phyloP scores from a whole-genome alignment of 1,140 invertebrate species.

The Helicoverpa armigera region DNA sequence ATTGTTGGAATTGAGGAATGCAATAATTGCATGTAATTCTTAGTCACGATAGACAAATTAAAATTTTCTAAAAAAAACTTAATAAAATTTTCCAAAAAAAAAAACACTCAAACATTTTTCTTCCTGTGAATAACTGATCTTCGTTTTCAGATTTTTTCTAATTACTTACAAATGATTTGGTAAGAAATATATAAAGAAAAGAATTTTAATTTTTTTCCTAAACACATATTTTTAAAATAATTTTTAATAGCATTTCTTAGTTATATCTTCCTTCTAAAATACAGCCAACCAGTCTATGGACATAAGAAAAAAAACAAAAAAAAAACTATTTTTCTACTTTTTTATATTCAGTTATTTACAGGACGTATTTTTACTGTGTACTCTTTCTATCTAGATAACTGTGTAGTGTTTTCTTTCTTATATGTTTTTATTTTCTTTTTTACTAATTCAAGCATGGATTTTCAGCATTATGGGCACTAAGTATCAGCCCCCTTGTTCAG shows the following conservation, averaged over 20 bases:
- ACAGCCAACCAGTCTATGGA: conserved; percentile 67
- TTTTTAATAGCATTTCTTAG: background rate
- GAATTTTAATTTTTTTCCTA: background rate
- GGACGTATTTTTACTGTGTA: conserved; percentile 60
- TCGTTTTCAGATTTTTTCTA: background rate
- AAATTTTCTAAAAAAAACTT: conserved; percentile 19
- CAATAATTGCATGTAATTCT: conserved; percentile 47
- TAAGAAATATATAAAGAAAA: background rate
- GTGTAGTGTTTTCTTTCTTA: conserved; percentile 66
- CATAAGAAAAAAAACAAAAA: background rate
- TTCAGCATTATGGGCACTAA: conserved; percentile 86
- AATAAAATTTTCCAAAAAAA: conserved; percentile 13
- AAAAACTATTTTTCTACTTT: background rate
- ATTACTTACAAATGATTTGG: background rate
- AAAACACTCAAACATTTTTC: conserved; percentile 35
- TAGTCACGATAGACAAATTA: conserved; percentile 41
- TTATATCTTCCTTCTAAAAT: background rate
- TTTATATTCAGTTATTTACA: conserved; percentile 75
- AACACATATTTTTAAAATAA: background rate
- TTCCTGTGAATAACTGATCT: conserved; percentile 48
- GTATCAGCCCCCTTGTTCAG: conserved; percentile 82
- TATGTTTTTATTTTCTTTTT: conserved; percentile 71
- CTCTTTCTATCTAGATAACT: conserved; percentile 62
- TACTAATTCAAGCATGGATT: conserved; percentile 84
- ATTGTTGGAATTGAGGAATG: conserved; percentile 46